A percentile compares a stretch with the other conserved stretches of the same genome.
Evolutionary conservation across 2,888 invertebrate species (phyloP).

Genomic region (Atethmia centrago): DNA sequence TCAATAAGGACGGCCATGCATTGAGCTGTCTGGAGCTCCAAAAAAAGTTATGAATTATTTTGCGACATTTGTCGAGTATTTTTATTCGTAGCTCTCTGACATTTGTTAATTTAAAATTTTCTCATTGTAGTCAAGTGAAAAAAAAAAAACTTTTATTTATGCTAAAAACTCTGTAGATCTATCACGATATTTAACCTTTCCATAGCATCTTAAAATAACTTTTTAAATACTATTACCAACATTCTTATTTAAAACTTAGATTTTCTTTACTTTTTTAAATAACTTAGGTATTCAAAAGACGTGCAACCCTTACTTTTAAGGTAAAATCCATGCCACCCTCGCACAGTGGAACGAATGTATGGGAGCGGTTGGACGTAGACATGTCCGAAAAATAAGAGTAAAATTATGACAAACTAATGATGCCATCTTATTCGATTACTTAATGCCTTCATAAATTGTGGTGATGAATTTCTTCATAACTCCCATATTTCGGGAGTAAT

Average conservation of each 20-base stretch:
- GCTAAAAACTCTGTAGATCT: neutral
- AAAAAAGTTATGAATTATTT: constrained; percentile 7
- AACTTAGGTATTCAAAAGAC: constrained; percentile 42
- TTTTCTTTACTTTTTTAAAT: neutral
- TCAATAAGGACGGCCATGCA: constrained; percentile 30
- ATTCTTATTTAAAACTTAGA: neutral
- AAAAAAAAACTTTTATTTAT: too few species aligned
- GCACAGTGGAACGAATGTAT: too few species aligned
- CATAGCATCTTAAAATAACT: neutral
- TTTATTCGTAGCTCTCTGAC: neutral
- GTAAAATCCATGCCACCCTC: constrained; percentile 52
- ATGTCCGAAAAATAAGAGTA: too few species aligned
- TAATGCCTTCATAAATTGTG: too few species aligned
- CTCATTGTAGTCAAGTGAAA: too few species aligned
- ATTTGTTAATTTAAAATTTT: too few species aligned
- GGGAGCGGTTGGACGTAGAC: too few species aligned
- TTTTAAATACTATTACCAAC: neutral
- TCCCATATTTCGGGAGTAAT: too few species aligned
- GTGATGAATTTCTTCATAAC: too few species aligned
- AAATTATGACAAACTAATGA: too few species aligned
- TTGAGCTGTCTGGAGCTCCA: constrained; percentile 7
- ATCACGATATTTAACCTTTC: neutral
- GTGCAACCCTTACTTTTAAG: constrained; percentile 49
- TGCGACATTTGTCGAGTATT: too few species aligned
- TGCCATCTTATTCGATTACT: too few species aligned